A percentile compares a stretch with the other conserved stretches of the same genome.
These are phyloP conservation scores for Cantharis lateralis DNA, from an alignment of 2,888 invertebrate species.

Conservation along the genomic window DNA sequence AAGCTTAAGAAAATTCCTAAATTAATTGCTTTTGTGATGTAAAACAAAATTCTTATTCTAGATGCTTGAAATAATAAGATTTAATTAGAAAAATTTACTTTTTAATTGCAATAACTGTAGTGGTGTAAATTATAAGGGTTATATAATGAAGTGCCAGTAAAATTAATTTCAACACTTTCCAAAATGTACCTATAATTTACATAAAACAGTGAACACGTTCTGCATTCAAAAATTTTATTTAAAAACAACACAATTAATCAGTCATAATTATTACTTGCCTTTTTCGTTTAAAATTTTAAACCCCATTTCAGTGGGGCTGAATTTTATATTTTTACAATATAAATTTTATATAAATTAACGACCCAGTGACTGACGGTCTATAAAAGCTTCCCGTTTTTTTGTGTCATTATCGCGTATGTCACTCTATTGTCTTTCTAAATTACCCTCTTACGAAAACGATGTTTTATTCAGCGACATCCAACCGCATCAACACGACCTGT, in stretches of 20 bases:
- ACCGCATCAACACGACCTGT: neutral
- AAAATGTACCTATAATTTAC: neutral
- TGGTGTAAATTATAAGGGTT: neutral
- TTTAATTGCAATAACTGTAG: neutral
- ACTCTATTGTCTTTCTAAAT: slow-evolving; percentile 2
- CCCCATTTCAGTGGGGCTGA: neutral
- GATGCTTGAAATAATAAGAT: neutral
- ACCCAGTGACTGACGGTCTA: neutral
- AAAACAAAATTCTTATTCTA: neutral
- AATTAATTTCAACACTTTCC: neutral
- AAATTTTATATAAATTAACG: neutral
- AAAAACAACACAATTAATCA: neutral
- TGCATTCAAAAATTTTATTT: neutral
- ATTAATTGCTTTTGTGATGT: neutral
- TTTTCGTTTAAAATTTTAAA: neutral
- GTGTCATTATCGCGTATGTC: neutral
- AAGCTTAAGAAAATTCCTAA: neutral
- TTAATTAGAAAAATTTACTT: neutral
- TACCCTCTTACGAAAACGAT: slow-evolving; percentile 1
- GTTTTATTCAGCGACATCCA: neutral
- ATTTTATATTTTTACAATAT: neutral
- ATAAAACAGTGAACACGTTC: neutral
- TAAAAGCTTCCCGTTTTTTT: neutral
- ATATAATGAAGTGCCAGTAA: neutral
- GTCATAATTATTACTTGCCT: neutral